phyloP scores from a whole-genome alignment of 2,797 vertebrate genomes.

The Lophura swinhoii region DNA sequence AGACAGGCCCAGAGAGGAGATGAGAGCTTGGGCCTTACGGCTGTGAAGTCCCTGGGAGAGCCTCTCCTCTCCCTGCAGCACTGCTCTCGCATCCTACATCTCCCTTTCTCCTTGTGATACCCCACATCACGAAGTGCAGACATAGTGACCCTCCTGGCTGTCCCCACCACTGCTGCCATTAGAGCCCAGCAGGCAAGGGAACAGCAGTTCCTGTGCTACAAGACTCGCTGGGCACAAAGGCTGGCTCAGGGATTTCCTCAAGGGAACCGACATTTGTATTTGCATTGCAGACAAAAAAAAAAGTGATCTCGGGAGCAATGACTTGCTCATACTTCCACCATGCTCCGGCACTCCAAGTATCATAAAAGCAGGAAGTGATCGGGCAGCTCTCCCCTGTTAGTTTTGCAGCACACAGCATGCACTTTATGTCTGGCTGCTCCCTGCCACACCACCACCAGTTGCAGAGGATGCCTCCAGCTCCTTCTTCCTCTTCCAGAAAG shows the following conservation, averaged over 20 bases:
- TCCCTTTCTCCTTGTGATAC: not conserved
- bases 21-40: not conserved
- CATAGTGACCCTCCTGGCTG: not conserved
- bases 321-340: not conserved
- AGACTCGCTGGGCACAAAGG: not conserved
- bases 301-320: not conserved
- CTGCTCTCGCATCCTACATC: not conserved
- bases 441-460: not conserved
- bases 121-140: not conserved
- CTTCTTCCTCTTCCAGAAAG: not conserved
- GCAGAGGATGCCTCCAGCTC: not conserved
- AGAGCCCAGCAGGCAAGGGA: not conserved
- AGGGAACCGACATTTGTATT: not conserved
- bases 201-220: not conserved
- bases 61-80: not conserved
- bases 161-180: no score
- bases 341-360: not conserved
- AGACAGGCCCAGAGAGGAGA: not conserved
- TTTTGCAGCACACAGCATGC: not conserved
- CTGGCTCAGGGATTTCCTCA: not conserved
- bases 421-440: constrained; percentile 5
- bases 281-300: not conserved
- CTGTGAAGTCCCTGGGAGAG: not conserved
- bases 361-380: not conserved
- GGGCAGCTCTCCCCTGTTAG: not conserved